phyloP scores from a whole-genome alignment of 1,140 invertebrate genomes.

The Trichoplusia ni region DNA sequence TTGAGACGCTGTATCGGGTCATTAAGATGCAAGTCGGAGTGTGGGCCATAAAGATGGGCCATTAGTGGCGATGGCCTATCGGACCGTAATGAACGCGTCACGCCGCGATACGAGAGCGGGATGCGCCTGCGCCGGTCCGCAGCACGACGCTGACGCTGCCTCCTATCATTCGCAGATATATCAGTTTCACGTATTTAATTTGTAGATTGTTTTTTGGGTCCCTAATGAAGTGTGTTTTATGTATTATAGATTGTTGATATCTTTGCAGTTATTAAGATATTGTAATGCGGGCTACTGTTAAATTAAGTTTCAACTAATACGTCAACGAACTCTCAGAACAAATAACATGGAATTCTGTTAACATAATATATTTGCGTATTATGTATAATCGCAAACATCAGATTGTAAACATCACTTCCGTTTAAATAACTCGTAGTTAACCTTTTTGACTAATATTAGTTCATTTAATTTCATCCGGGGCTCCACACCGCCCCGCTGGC shows the following conservation, averaged over 20 bases:
- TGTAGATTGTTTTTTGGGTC: background rate
- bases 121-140: background rate
- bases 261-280: background rate
- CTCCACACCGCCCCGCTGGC: background rate
- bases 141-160: no score
- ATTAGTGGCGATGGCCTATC: constrained; percentile 4
- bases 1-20: constrained; percentile 19
- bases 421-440: no score
- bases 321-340: background rate
- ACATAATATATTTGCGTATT: no score
- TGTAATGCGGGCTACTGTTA: background rate
- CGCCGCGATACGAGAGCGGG: constrained; percentile 6
- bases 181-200: background rate
- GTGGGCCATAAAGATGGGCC: constrained; percentile 11
- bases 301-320: background rate
- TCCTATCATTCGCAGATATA: no score
- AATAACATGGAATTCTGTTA: no score
- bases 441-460: no score
- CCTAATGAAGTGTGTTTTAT: background rate
- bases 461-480: no score
- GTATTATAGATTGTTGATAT: background rate
- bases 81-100: constrained; percentile 21
- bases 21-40: constrained; percentile 9
- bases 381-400: no score
- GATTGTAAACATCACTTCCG: no score